phyloP scores from a whole-genome alignment of 2,113 vertebrate species.

The Agelaius phoeniceus region DNA sequence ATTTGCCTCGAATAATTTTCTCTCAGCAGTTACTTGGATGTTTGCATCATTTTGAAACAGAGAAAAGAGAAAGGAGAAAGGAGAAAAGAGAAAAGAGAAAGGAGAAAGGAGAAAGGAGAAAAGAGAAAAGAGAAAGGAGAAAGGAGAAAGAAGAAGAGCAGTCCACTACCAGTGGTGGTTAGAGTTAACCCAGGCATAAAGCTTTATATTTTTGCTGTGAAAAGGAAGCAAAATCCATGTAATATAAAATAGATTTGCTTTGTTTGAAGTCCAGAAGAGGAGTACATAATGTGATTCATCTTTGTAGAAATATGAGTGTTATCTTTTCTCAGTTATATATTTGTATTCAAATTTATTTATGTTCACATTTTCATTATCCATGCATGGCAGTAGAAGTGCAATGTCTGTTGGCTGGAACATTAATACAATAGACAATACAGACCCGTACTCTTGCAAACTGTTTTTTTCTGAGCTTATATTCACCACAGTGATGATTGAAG shows the following conservation, averaged over 20 bases:
- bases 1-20: background rate
- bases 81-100: background rate
- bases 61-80: background rate
- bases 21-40: background rate
- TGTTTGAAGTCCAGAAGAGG: background rate
- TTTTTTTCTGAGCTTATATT: background rate
- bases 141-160: background rate
- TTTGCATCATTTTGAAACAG: background rate
- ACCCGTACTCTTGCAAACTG: background rate
- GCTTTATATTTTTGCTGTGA: background rate
- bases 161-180: background rate
- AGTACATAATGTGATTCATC: background rate
- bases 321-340: background rate
- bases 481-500: background rate
- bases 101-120: background rate
- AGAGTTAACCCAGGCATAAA: background rate
- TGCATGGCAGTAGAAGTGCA: background rate
- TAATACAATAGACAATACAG: background rate
- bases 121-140: background rate
- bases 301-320: background rate
- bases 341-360: background rate
- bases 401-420: background rate
- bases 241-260: background rate
- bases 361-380: background rate
- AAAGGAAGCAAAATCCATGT: background rate